phyloP scores from a whole-genome alignment of 2,113 vertebrate species.

The Emydura subglobosa region DNA sequence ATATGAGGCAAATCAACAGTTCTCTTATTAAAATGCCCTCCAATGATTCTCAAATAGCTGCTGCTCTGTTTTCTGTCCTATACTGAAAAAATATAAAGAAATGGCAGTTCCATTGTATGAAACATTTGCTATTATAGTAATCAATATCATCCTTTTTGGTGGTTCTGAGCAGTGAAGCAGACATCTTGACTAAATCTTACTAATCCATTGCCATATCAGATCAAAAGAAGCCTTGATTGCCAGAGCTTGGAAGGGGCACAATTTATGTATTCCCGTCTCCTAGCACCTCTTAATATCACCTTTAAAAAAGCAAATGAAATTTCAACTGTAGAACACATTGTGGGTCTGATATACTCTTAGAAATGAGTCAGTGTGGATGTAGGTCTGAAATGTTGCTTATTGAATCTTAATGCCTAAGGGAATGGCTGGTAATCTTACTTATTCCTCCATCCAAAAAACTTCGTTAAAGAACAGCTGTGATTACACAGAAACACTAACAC shows the following conservation, averaged over 20 bases:
- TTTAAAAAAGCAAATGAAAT: not conserved
- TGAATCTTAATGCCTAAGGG: not conserved
- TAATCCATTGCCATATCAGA: not conserved
- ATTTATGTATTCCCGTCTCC: not conserved
- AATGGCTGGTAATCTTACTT: not conserved
- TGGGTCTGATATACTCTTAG: not conserved
- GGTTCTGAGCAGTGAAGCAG: not conserved
- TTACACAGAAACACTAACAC: not conserved
- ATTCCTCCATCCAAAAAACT: not conserved
- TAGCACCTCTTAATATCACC: not conserved
- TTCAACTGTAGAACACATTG: fast-evolving
- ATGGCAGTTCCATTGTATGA: not conserved
- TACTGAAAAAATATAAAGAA: not conserved
- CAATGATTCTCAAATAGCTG: not conserved
- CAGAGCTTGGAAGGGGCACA: fast-evolving
- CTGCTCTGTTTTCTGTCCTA: not conserved
- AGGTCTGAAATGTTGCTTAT: not conserved
- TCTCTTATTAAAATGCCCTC: not conserved
- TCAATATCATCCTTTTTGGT: not conserved
- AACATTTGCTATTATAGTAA: not conserved
- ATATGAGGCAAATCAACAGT: not conserved
- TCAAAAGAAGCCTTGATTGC: not conserved
- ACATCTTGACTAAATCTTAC: not conserved
- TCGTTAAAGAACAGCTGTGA: not conserved
- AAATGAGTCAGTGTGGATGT: not conserved